Evolutionary conservation across 2,113 vertebrate genomes (phyloP), one percentile per base, ranked within the genome.

Genomic region (Mustela nigripes): DNA sequence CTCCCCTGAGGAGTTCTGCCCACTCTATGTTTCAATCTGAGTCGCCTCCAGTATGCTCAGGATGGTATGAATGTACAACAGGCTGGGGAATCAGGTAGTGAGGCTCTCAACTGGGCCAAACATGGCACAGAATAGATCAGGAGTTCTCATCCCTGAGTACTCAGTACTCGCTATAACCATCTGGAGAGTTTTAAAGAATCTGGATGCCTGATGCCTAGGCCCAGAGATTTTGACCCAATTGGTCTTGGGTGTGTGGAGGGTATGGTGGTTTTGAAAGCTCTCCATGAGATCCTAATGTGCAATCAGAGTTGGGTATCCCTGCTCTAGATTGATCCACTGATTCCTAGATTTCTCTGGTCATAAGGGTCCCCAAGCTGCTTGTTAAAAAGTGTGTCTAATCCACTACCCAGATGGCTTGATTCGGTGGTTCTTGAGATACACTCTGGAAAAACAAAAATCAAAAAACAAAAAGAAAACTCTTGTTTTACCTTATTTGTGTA

Each of bases 401-500:
- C n/a, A 4, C n/a, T 80, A 24, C 1, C 28, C 1, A 56, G 19
- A 24, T n/a, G 28, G 28, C 65, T 90, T 21, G 18, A 31, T 36
- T 88, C 62, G 87, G 11, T 69, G 33, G n/a, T 78, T 60, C 50
- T 63, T 63, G 36, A 90, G 42, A 21, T 39, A 85, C 45, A 14
- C 82, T 94, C 11, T 83, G 28, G 19, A 5, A 58, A 58, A 62
- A 39, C 11, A 80, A 33, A 67, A 60, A n/a, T 22, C 3, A 56
- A 82, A 42, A 14, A 58, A 48, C 58, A 39, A 84, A 26, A 67
- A 45, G 10, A 22, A 56, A 74, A 39, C 7, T 65, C n/a, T 56
- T 91, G 81, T 60, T 56, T 89, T 87, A 31, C 19, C 22, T 81
- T 89, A 71, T 87, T 89, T 96, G 58, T 95, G 86, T 89, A 90